Conservation (phyloP, 2,888 invertebrate species). For the Lymantria dispar region DNA sequence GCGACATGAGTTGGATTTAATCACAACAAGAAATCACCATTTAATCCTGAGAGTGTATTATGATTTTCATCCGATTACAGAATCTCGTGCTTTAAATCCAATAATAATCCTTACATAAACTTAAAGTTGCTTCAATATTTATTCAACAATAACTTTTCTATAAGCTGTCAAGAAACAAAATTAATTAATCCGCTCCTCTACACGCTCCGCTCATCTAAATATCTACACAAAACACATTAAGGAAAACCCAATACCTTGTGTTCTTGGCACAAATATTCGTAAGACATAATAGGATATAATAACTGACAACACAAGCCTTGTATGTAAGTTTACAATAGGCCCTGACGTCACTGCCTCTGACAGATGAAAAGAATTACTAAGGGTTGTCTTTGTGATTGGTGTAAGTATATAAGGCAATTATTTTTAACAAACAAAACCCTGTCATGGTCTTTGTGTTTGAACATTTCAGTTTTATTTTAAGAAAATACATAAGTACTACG, state of each 20-base stretch:
- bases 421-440: slow-evolving; percentile 15
- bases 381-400: slow-evolving; percentile 27
- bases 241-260: slow-evolving; percentile 25
- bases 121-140: neutral
- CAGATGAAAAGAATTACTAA: slow-evolving; percentile 62
- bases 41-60: too few species aligned
- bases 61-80: too few species aligned
- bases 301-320: slow-evolving; percentile 37
- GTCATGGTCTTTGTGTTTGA: slow-evolving; percentile 1
- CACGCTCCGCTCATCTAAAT: neutral
- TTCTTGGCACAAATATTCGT: slow-evolving; percentile 40
- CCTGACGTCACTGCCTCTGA: slow-evolving; percentile 47
- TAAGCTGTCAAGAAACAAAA: neutral
- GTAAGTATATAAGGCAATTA: slow-evolving; percentile 22
- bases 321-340: slow-evolving; percentile 36
- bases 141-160: neutral
- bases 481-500: too few species aligned
- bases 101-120: neutral
- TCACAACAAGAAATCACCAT: too few species aligned
- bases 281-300: slow-evolving; percentile 28
- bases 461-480: too few species aligned
- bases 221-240: slow-evolving; percentile 2
- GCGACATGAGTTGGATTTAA: too few species aligned
- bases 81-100: neutral
- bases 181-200: neutral